Base-by-base conservation (phyloP, 2,888 invertebrate species). In the Acanthosoma haemorrhoidale region DNA sequence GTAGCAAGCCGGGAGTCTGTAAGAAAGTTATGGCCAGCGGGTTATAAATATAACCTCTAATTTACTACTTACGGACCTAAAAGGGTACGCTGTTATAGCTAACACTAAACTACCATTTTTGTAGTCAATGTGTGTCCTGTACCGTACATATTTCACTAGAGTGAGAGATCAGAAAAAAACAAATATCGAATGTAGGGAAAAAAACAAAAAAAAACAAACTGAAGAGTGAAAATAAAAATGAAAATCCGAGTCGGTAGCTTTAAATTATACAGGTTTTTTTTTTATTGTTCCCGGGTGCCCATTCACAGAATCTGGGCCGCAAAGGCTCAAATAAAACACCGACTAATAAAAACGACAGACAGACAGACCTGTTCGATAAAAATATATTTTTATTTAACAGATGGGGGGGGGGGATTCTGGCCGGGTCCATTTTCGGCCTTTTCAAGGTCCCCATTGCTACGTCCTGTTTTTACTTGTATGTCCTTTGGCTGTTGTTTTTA, bases 181-280 rank as follows among this genome's bases (percentile, higher is more conserved):
- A n/a, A n/a, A n/a, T n/a, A n/a, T n/a, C n/a, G n/a, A n/a, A n/a
- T n/a, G n/a, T n/a, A 13, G 32, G 13, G 16, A 31, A 32, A 61
- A 21, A 36, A 38, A 34, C 32, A 61, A 15, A n/a, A 60, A 13
- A 39, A 36, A 29, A 21, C 13, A 29, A 64, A 41, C 5, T 21
- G 39, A 66, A 66, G 43, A 66, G 51, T 25, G 32, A 66, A 43
- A 67, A 34, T n/a, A 18, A 51, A 67, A 67, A 67, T 57, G 32
- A 43, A 15, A 51, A 31, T 51, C 67, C 67, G 57, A n/a, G 43
- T 67, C 67, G 34, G 67, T 67, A 57, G 67, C 67, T 21, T 51
- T 67, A 67, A 67, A 67, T 67, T 67, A 67, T 43, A 67, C 32
- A 51, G 43, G n/a, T 34, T 43, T 67, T 67, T 66, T 66, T 66